phyloP scores from a whole-genome alignment of 2,888 invertebrate species.

The Acrobasis repandana region DNA sequence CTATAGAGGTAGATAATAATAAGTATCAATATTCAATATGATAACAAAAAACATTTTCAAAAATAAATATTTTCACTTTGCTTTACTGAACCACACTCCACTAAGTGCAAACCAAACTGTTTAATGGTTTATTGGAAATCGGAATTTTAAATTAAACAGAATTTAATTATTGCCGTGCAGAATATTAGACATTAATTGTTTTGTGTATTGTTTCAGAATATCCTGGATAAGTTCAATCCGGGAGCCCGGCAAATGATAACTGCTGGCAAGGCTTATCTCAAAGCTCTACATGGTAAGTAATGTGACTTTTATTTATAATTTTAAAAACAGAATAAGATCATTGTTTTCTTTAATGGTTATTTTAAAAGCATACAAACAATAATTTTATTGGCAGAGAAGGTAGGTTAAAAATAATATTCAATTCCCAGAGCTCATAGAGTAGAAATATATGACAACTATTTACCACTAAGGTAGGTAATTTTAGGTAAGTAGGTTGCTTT shows the following conservation, averaged over 20 bases:
- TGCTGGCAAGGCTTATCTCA: conserved; percentile 96
- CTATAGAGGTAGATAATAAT: no score
- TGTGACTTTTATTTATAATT: background rate
- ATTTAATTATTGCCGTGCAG: background rate
- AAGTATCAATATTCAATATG: no score
- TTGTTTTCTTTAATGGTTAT: background rate
- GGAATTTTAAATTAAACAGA: background rate
- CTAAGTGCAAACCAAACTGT: background rate
- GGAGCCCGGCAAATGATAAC: conserved; percentile 96
- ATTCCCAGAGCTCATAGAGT: no score
- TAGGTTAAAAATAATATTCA: no score
- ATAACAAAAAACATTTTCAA: no score
- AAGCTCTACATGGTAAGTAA: conserved; percentile 95
- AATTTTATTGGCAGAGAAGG: no score
- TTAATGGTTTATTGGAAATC: background rate
- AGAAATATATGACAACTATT: no score
- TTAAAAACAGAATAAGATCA: no score
- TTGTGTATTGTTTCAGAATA: conserved; percentile 89
- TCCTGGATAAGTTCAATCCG: conserved; percentile 97
- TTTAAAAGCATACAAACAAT: background rate
- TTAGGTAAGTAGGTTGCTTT: no score
- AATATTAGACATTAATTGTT: conserved; percentile 25
- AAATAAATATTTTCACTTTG: background rate
- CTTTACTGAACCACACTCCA: background rate
- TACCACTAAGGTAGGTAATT: no score